phyloP scores from a whole-genome alignment of 2,113 vertebrate species.

The Collichthys lucidus region DNA sequence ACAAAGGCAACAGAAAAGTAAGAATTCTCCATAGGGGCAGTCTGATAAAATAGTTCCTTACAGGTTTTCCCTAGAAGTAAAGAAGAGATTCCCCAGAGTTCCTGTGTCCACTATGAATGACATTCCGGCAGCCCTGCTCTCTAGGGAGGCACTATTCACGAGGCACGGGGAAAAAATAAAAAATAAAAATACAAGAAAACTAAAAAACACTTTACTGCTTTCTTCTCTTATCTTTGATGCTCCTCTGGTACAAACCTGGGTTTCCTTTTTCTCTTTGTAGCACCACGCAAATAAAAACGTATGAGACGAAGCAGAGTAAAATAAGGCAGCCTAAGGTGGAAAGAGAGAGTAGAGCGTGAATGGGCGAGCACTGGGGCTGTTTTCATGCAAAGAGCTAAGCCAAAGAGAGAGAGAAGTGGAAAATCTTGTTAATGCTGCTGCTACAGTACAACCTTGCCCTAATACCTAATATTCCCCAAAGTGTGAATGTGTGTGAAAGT shows the following conservation, averaged over 20 bases:
- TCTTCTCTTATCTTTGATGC: constrained; percentile 58
- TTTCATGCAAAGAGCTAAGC: constrained; percentile 62
- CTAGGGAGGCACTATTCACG: constrained; percentile 51
- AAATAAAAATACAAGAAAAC: constrained; percentile 37
- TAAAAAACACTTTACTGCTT: constrained; percentile 53
- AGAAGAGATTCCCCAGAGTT: constrained; percentile 69
- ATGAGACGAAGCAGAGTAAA: constrained; percentile 42
- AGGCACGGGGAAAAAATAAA: constrained; percentile 26
- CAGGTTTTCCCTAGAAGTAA: constrained; percentile 63
- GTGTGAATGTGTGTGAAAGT: constrained; percentile 31
- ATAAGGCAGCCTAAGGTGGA: constrained; percentile 57
- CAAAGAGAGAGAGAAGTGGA: constrained; percentile 50
- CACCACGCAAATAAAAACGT: constrained; percentile 59
- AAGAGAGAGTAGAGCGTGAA: constrained; percentile 38
- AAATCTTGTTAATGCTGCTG: constrained; percentile 64
- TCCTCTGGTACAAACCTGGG: constrained; percentile 44
- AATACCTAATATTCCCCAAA: constrained; percentile 55
- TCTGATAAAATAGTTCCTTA: constrained; percentile 65
- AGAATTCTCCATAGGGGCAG: constrained; percentile 46
- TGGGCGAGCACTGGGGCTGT: constrained; percentile 36
- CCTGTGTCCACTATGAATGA: constrained; percentile 76
- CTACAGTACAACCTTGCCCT: constrained; percentile 50
- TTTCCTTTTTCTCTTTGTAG: constrained; percentile 53
- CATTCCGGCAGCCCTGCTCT: constrained; percentile 57
- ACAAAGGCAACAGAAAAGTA: constrained; percentile 40